A percentile compares a stretch with the other conserved stretches of the same genome.
Evolutionary conservation across 2,888 invertebrate species (phyloP).

Genomic region (Apotomis betuletana): DNA sequence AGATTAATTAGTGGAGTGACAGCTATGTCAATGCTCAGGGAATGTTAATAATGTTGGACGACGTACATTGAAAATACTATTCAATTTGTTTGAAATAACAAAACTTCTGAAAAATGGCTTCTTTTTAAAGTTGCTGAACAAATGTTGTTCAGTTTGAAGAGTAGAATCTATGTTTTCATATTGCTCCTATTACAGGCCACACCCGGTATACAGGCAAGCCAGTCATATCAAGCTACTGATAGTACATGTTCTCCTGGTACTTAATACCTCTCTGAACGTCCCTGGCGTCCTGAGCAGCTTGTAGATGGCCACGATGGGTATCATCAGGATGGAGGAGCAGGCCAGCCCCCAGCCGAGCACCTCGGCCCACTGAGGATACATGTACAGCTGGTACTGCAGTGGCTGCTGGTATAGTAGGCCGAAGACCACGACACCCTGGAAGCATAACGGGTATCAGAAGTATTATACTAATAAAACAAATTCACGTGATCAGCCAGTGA

Average conservation of each 20-base stretch:
- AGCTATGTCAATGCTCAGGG: too few species aligned
- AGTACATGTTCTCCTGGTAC: not conserved
- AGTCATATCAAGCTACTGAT: not conserved
- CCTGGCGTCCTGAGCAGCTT: conserved; percentile 86
- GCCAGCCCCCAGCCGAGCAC: conserved; percentile 88
- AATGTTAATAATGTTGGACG: too few species aligned
- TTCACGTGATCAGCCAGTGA: too few species aligned
- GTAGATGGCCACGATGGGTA: conserved; percentile 86
- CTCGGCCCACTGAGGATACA: conserved; percentile 88
- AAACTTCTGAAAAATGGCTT: too few species aligned
- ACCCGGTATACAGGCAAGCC: not conserved
- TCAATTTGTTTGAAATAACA: too few species aligned
- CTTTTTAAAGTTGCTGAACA: too few species aligned
- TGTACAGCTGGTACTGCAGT: conserved; percentile 86
- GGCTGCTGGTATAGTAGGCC: conserved; percentile 86
- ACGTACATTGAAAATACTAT: too few species aligned
- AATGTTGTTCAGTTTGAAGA: too few species aligned
- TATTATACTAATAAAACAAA: not conserved
- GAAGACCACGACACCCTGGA: conserved; percentile 86
- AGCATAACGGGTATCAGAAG: conserved; percentile 28
- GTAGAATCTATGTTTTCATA: too few species aligned
- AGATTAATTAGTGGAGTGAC: too few species aligned
- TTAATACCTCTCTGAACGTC: conserved; percentile 85
- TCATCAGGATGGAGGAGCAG: conserved; percentile 89
- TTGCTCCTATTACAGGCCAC: too few species aligned